phyloP scores from a whole-genome alignment of 2,888 invertebrate species.

The Cistogaster globosa region DNA sequence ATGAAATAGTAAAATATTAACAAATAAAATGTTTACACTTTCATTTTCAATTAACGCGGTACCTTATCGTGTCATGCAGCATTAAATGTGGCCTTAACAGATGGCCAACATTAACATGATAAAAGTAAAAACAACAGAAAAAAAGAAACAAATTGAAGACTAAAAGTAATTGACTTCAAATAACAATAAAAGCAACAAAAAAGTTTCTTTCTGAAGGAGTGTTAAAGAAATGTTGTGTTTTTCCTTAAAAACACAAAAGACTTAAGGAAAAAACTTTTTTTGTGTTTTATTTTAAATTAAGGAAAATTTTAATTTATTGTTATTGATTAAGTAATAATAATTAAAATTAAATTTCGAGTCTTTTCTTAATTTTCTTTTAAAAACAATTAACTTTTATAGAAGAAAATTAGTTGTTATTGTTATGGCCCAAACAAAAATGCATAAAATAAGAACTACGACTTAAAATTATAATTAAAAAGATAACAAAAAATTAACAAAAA shows the following conservation, averaged over 20 bases:
- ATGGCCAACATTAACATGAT: constrained; percentile 33
- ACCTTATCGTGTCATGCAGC: constrained; percentile 58
- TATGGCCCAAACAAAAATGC: constrained; percentile 19
- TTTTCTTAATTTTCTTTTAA: not conserved
- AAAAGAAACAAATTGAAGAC: constrained; percentile 8
- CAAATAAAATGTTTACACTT: constrained; percentile 71
- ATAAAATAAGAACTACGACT: constrained; percentile 28
- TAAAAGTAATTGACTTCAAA: constrained; percentile 28
- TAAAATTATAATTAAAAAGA: too few species aligned
- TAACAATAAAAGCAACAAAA: not conserved
- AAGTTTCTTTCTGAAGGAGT: too few species aligned
- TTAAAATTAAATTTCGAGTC: not conserved
- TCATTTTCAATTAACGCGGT: constrained; percentile 71
- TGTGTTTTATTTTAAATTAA: not conserved
- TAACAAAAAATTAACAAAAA: not conserved
- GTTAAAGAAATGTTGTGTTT: not conserved
- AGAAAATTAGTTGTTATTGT: constrained; percentile 52
- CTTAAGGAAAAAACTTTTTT: constrained; percentile 39
- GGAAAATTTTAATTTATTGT: not conserved
- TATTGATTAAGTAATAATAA: not conserved
- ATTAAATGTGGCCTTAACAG: constrained; percentile 63
- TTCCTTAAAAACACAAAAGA: constrained; percentile 14
- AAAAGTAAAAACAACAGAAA: not conserved
- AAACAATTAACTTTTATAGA: constrained; percentile 45
- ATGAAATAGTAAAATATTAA: constrained; percentile 14